A percentile compares a stretch with the other conserved stretches of the same genome.
phyloP scores from a whole-genome alignment of 2,113 vertebrate genomes.

The Stegostoma tigrinum region DNA sequence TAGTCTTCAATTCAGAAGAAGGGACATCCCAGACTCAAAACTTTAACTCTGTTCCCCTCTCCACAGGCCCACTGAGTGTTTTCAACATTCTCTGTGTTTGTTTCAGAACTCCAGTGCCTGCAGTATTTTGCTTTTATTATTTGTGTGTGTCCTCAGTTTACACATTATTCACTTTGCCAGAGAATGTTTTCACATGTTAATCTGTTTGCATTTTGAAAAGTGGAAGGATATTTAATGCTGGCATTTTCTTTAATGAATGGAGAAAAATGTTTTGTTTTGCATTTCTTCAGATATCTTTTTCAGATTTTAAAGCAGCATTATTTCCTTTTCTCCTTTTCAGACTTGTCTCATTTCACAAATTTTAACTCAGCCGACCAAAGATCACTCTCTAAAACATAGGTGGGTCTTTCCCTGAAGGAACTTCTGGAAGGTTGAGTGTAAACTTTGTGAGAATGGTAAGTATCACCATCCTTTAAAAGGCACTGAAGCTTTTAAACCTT shows the following conservation, averaged over 20 bases:
- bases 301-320: neutral
- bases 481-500: neutral
- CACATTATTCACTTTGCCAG: neutral
- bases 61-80: too few relatives aligned
- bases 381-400: neutral
- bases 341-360: neutral
- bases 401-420: neutral
- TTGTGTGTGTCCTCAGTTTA: too few relatives aligned
- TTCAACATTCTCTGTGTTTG: too few relatives aligned
- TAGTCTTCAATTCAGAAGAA: too few relatives aligned
- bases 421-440: slow-evolving; percentile 16
- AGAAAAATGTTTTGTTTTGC: neutral
- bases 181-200: neutral
- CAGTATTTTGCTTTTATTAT: too few relatives aligned
- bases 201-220: neutral
- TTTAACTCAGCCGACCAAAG: neutral
- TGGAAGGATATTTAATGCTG: neutral
- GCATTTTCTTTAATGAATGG: neutral
- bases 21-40: too few relatives aligned
- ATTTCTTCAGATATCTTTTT: neutral
- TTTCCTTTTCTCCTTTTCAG: neutral
- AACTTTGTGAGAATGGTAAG: slow-evolving; percentile 24
- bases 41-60: too few relatives aligned
- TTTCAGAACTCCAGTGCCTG: too few relatives aligned
- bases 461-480: neutral